phyloP scores from a whole-genome alignment of 2,888 invertebrate genomes.

The Agrilus biguttatus region DNA sequence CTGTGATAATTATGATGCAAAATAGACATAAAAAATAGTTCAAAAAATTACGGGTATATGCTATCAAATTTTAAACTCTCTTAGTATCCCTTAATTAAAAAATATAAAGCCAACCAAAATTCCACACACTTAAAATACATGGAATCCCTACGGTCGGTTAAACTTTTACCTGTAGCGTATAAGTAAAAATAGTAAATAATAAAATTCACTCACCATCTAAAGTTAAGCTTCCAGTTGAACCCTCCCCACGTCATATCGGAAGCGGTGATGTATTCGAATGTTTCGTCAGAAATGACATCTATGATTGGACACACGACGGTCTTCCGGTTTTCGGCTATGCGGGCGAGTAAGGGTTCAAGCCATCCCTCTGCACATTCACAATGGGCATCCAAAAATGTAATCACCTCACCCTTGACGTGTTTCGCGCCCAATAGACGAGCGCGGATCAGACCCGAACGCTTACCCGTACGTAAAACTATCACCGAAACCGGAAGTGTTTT shows the following conservation, averaged over 20 bases:
- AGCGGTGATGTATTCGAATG: slow-evolving; percentile 96
- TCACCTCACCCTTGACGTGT: slow-evolving; percentile 79
- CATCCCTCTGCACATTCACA: slow-evolving; percentile 99
- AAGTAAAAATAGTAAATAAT: too few relatives aligned
- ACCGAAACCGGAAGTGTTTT: slow-evolving; percentile 74
- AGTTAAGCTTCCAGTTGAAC: slow-evolving; percentile 99
- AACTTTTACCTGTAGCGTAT: too few relatives aligned
- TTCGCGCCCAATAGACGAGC: slow-evolving; percentile 90
- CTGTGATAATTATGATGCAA: too few relatives aligned
- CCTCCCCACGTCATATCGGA: slow-evolving; percentile 99
- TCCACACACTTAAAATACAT: too few relatives aligned
- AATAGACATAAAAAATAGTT: too few relatives aligned
- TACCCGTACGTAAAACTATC: slow-evolving; percentile 75
- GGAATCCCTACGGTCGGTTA: too few relatives aligned
- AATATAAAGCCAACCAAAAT: too few relatives aligned
- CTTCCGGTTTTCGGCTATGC: slow-evolving; percentile 83
- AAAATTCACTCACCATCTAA: slow-evolving; percentile 65
- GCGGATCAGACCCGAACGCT: slow-evolving; percentile 89
- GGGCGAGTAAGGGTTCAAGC: slow-evolving; percentile 85
- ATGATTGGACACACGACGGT: slow-evolving; percentile 97
- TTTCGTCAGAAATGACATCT: slow-evolving; percentile 97
- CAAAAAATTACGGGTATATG: too few relatives aligned
- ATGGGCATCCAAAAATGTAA: slow-evolving; percentile 96
- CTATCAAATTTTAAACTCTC: too few relatives aligned
- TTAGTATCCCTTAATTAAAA: too few relatives aligned